Percentiles rank a stretch among this genome's conserved stretches.
Evolutionary conservation across 2,888 invertebrate genomes (phyloP).

Genomic region (Drosophila infuscata): DNA sequence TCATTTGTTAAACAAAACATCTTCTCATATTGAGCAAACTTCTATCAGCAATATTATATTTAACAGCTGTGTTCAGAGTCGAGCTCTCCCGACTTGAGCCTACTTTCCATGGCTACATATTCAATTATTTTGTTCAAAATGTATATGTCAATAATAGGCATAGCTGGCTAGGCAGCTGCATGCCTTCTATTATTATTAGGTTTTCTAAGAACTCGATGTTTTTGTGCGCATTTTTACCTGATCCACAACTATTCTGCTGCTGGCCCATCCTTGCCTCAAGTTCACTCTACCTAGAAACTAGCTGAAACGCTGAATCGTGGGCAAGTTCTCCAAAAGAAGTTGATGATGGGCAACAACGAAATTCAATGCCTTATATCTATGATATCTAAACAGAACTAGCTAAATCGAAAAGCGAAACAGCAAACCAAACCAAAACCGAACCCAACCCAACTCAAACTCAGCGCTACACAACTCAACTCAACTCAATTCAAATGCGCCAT

Average conservation of each 20-base stretch:
- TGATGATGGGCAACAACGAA: constrained; percentile 18
- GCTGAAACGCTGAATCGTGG: constrained; percentile 19
- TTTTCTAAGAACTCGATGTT: constrained; percentile 19
- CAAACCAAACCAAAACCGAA: constrained; percentile 2
- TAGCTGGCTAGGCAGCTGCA: constrained; percentile 20
- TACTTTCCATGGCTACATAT: neutral
- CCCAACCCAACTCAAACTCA: constrained; percentile 41
- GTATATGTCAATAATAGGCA: constrained; percentile 4
- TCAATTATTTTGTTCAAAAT: neutral
- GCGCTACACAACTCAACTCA: constrained; percentile 38
- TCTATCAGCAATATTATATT: neutral
- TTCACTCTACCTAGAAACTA: constrained; percentile 27
- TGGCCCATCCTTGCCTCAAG: constrained; percentile 15
- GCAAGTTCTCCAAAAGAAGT: constrained; percentile 1
- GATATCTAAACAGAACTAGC: constrained; percentile 45
- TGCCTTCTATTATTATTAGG: neutral
- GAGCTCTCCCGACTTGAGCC: neutral
- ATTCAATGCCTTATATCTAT: constrained; percentile 39
- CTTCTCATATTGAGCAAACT: too few species aligned
- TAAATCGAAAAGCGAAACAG: constrained; percentile 24
- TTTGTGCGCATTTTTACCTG: constrained; percentile 33
- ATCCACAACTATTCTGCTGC: constrained; percentile 1
- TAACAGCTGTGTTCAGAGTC: neutral
- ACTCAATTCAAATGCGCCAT: constrained; percentile 46
- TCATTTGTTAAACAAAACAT: neutral